A percentile compares a stretch with the other conserved stretches of the same genome.
These are phyloP conservation scores for Nomada hirtipes DNA, from an alignment of 2,888 invertebrate species.

Conservation along the genomic window DNA sequence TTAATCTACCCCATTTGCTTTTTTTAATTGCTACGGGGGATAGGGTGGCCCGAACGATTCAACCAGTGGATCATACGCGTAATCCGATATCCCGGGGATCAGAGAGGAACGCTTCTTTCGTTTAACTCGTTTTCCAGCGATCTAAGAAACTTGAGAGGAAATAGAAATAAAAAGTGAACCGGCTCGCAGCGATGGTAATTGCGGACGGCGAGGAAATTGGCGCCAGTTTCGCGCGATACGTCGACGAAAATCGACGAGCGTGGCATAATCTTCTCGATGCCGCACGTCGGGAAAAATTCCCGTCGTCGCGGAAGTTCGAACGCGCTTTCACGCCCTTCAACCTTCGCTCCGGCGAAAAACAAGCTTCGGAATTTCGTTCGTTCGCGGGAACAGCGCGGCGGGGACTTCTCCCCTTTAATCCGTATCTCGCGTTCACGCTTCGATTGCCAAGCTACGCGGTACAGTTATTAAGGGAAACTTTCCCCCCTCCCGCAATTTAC, in stretches of 20 bases:
- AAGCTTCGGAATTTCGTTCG: constrained; percentile 61
- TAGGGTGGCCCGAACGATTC: background rate
- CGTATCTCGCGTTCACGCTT: constrained; percentile 81
- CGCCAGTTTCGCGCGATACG: too few species aligned
- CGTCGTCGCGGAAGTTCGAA: constrained; percentile 33
- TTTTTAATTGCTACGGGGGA: background rate
- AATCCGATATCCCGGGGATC: too few species aligned
- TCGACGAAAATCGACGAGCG: background rate
- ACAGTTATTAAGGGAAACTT: constrained; percentile 81
- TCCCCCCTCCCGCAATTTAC: constrained; percentile 67
- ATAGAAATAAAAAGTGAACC: too few species aligned
- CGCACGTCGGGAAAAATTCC: constrained; percentile 22
- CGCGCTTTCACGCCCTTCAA: constrained; percentile 42
- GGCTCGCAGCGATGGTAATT: too few species aligned
- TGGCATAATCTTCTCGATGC: background rate
- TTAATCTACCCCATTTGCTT: constrained; percentile 19
- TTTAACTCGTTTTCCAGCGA: too few species aligned
- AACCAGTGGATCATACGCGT: background rate
- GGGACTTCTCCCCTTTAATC: constrained; percentile 78
- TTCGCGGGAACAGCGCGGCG: constrained; percentile 50
- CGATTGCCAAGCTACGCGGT: constrained; percentile 78
- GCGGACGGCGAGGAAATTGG: too few species aligned
- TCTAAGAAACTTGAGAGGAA: too few species aligned
- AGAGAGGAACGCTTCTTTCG: too few species aligned
- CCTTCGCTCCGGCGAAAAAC: constrained; percentile 54